Conservation (phyloP, 1,140 invertebrate genomes). For the Heliconius congener region DNA sequence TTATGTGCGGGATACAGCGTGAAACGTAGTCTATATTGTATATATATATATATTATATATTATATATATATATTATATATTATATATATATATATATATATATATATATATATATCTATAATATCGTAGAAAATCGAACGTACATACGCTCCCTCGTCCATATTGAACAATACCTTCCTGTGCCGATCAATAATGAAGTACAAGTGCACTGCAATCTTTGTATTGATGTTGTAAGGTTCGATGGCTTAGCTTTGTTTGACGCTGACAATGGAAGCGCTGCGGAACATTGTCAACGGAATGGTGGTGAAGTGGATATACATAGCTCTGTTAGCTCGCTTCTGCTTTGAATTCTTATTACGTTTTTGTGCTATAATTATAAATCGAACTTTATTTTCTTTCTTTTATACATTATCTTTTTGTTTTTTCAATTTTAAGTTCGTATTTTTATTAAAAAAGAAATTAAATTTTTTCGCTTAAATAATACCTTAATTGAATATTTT, state of each 20-base stretch:
- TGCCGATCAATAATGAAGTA: neutral
- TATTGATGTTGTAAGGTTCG: conserved; percentile 6
- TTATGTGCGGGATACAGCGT: neutral
- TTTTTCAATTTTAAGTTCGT: no score
- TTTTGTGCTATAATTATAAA: neutral
- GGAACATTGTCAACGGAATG: conserved; percentile 18
- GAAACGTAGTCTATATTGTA: neutral
- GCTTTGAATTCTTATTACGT: neutral
- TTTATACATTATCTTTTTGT: neutral
- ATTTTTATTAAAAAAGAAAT: no score
- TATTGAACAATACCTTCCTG: neutral
- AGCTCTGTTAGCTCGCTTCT: neutral
- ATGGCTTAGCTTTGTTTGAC: neutral
- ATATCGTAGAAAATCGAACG: no score
- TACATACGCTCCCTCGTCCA: no score
- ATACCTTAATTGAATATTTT: no score
- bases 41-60: no score
- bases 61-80: no score
- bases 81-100: no score
- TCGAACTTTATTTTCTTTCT: neutral
- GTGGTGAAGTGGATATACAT: neutral
- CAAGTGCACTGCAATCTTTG: conserved; percentile 8
- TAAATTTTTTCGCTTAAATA: no score
- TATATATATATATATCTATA: no score
- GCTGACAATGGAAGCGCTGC: neutral